Base-by-base conservation (phyloP, 2,888 invertebrate genomes). In the Neoascia interrupta region DNA sequence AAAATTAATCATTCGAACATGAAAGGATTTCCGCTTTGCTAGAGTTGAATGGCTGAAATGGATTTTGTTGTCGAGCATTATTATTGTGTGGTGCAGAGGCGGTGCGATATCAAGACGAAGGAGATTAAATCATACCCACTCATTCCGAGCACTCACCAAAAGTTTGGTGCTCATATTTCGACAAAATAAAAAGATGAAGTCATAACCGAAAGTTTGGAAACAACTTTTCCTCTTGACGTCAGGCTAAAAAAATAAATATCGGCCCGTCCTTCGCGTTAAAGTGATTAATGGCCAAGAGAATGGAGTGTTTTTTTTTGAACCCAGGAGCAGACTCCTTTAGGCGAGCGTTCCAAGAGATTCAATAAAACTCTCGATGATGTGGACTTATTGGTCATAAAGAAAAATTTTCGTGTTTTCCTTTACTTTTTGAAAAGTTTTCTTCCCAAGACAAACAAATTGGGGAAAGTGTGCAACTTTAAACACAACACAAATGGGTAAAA, bases 281-380 rank as follows among this genome's bases (percentile, higher is more conserved):
- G 70, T 70, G 70, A 70, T 70, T 70, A 61, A 70, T 70, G 70
- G 45, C 70, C 31, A 49, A 13, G 11, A 3, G 34, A 58, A 23
- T 47, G 39, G 39, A 49, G 31, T 58, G 26, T 56, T 49, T 47
- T 18, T n/a, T n/a, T n/a, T n/a, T n/a, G n/a, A n/a, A n/a, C n/a
- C n/a, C 47, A 53, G n/a, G 23, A 21, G 11, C 43, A 36, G 36
- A 51, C 19, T n/a, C n/a, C n/a, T n/a, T n/a, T n/a, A n/a, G n/a
- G n/a, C n/a, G n/a, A n/a, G 15, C 45, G 31, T 23, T 28, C 16
- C 51, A 18, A 53, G 53, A 53, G 51, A 69, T 69, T 60, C 37
- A 70, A 70, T 70, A 61, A 70, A 61, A 70, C 53, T 61, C 53
- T 61, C 61, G 37, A 69, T 69, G 69, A 69, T 60, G 68, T 51